phyloP scores from a whole-genome alignment of 2,113 vertebrate species.

The Thamnaconus septentrionalis region DNA sequence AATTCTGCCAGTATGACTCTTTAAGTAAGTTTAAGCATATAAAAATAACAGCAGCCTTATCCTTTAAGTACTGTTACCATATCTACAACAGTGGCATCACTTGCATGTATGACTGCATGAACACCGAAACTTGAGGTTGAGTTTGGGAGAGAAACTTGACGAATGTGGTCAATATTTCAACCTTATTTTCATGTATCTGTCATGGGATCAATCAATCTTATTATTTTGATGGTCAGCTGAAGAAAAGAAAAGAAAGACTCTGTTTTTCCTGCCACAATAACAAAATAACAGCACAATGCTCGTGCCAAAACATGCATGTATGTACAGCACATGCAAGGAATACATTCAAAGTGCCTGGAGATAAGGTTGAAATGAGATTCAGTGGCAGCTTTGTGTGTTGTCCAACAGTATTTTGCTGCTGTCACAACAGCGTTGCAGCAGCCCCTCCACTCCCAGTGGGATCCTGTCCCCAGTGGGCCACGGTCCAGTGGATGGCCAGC shows the following conservation, averaged over 20 bases:
- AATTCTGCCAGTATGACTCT: too few species aligned
- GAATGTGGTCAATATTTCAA: constrained; percentile 1
- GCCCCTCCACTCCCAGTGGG: constrained; percentile 90
- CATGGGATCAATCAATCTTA: too few species aligned
- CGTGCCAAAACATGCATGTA: too few species aligned
- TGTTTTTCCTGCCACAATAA: too few species aligned
- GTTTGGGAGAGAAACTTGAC: neutral
- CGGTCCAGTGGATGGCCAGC: constrained; percentile 62
- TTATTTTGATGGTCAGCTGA: neutral
- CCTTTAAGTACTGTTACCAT: constrained; percentile 2
- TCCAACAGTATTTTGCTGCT: neutral
- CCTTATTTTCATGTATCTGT: constrained; percentile 21
- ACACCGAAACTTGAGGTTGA: too few species aligned
- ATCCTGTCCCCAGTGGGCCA: constrained; percentile 80
- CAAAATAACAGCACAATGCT: too few species aligned
- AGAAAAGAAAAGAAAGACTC: too few species aligned
- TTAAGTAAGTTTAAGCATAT: too few species aligned
- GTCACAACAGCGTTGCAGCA: constrained; percentile 84
- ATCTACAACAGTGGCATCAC: constrained; percentile 2
- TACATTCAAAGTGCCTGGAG: neutral
- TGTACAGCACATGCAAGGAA: neutral
- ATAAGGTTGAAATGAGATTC: constrained; percentile 18
- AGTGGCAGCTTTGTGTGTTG: neutral
- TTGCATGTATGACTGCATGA: constrained; percentile 31
- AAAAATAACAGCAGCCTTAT: constrained; percentile 7